phyloP scores from a whole-genome alignment of 2,888 invertebrate species.

The Plebejus argus region DNA sequence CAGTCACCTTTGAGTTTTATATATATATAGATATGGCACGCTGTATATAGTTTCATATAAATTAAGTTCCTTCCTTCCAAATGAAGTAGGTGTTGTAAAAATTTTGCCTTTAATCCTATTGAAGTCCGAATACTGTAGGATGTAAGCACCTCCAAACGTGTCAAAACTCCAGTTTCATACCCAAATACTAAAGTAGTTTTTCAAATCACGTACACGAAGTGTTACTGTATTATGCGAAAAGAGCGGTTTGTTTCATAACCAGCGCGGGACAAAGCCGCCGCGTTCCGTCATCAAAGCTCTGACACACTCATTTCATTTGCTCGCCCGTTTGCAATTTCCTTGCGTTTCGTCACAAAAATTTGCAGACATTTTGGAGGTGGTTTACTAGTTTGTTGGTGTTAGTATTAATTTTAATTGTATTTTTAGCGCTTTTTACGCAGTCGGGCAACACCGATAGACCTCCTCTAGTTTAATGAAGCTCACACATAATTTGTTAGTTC shows the following conservation, averaged over 20 bases:
- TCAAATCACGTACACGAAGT: neutral
- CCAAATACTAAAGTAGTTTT: neutral
- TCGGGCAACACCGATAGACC: too few relatives aligned
- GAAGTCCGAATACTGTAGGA: too few relatives aligned
- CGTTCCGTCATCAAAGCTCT: conserved; percentile 16
- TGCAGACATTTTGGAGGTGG: neutral
- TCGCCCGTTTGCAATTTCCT: conserved; percentile 16
- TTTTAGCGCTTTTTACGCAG: too few relatives aligned
- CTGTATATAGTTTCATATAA: too few relatives aligned
- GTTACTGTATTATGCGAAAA: conserved; percentile 13
- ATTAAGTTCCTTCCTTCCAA: too few relatives aligned
- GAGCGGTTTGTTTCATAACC: conserved; percentile 15
- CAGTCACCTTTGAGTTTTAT: too few relatives aligned
- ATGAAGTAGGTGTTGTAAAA: too few relatives aligned
- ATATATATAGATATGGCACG: too few relatives aligned
- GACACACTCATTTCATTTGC: conserved; percentile 29
- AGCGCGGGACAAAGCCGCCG: neutral
- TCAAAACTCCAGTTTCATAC: neutral
- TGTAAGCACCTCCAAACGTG: neutral
- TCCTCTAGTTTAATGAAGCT: too few relatives aligned
- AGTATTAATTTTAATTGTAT: too few relatives aligned
- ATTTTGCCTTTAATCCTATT: too few relatives aligned
- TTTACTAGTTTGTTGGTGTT: neutral
- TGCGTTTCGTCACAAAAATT: conserved; percentile 16
- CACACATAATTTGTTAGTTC: too few relatives aligned